Percentiles rank a stretch among this genome's conserved stretches.
Conservation (phyloP, 2,888 invertebrate species). For the Thereva nobilitata region DNA sequence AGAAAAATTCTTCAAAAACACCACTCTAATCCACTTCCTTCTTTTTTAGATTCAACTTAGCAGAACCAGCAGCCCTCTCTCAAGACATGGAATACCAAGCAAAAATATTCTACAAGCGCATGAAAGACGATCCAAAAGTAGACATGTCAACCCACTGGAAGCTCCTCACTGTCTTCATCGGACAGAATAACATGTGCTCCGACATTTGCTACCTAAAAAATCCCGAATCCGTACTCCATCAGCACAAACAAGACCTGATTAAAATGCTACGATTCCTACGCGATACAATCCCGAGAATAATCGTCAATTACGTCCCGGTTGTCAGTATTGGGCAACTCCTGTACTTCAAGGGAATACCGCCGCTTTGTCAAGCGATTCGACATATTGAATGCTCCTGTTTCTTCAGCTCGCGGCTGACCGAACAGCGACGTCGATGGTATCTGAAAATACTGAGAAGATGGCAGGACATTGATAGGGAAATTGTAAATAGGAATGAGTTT, state of each 20-base stretch:
- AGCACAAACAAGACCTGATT: conserved; percentile 61
- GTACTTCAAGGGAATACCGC: conserved; percentile 54
- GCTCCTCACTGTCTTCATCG: conserved; percentile 65
- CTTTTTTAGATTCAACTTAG: conserved; percentile 61
- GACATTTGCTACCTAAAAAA: conserved; percentile 61
- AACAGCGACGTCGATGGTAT: conserved; percentile 51
- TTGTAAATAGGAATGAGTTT: conserved; percentile 57
- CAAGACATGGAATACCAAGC: conserved; percentile 64
- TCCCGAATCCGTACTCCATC: conserved; percentile 55
- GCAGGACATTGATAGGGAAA: conserved; percentile 61
- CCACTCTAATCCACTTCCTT: too few relatives aligned
- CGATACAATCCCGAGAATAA: conserved; percentile 64
- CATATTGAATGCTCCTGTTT: conserved; percentile 64
- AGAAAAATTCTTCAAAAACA: too few relatives aligned
- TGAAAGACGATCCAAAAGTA: conserved; percentile 61
- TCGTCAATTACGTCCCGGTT: conserved; percentile 63
- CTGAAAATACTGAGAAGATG: conserved; percentile 61
- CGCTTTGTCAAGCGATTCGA: conserved; percentile 57
- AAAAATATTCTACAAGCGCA: conserved; percentile 60
- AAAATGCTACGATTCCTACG: conserved; percentile 58
- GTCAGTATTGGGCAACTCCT: conserved; percentile 60
- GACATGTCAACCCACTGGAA: conserved; percentile 66
- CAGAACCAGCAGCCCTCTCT: conserved; percentile 64
- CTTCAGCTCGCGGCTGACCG: conserved; percentile 54
- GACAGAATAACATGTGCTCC: conserved; percentile 66